Percentiles rank a stretch among this genome's conserved stretches.
Evolutionary conservation across 2,797 vertebrate species (phyloP).

Genomic region (Pteronotus mesoamericanus): DNA sequence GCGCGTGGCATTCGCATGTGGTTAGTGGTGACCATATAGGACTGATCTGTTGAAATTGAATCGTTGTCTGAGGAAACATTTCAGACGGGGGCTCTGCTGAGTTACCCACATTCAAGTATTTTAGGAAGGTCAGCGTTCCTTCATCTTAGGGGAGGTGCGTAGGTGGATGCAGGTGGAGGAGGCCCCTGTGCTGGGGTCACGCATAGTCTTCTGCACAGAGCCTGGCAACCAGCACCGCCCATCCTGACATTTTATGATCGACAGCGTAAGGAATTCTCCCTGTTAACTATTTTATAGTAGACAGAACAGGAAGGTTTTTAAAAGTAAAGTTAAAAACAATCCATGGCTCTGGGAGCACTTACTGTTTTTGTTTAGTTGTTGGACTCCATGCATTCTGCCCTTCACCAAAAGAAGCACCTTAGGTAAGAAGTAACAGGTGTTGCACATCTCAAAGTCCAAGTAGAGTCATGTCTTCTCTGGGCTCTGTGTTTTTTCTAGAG

Average conservation of each 20-base stretch:
- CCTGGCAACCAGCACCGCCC: not conserved
- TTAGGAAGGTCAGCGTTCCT: not conserved
- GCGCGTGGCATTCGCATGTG: not conserved
- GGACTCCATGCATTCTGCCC: not conserved
- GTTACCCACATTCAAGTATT: not conserved
- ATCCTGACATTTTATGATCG: not conserved
- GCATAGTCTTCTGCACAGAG: not conserved
- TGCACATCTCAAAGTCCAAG: not conserved
- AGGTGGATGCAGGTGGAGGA: not conserved
- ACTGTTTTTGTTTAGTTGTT: not conserved
- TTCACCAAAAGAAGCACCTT: not conserved
- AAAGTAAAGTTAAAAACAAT: not conserved
- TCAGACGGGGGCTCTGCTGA: not conserved
- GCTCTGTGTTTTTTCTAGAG: not conserved
- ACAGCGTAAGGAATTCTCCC: not conserved
- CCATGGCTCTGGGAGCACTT: not conserved
- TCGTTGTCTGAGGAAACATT: not conserved
- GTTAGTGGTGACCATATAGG: not conserved
- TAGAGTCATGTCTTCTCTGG: not conserved
- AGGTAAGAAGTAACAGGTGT: not conserved
- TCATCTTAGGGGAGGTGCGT: not conserved
- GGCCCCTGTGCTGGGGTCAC: not conserved
- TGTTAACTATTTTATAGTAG: not conserved
- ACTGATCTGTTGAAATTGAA: not conserved
- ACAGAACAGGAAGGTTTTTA: not conserved